These are phyloP conservation scores for Mustela erminea DNA, from an alignment of 2,797 vertebrate genomes.

Conservation along the genomic window DNA sequence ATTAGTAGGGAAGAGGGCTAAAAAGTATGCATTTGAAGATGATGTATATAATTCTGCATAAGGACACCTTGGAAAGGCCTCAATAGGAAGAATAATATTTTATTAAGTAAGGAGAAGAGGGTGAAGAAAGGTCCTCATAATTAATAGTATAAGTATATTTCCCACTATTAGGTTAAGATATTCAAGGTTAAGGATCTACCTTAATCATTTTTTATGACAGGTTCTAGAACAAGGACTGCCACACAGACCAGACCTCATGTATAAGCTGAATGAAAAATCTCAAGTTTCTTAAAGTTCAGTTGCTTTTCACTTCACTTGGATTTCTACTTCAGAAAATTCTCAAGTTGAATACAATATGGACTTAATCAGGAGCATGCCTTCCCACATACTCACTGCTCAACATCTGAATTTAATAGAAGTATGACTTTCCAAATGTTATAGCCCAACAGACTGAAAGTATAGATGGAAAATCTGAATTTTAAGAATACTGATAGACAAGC, in stretches of 20 bases:
- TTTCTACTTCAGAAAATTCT: conserved; percentile 11
- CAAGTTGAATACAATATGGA: neutral
- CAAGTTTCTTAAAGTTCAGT: neutral
- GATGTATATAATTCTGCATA: neutral
- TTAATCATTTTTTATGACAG: neutral
- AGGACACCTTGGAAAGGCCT: neutral
- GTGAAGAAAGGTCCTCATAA: neutral
- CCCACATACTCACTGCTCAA: fast-evolving
- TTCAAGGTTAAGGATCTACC: neutral
- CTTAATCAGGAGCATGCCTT: neutral
- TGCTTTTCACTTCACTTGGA: neutral
- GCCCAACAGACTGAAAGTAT: neutral
- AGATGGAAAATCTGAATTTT: neutral
- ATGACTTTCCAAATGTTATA: neutral
- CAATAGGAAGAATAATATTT: neutral
- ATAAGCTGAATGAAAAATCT: neutral
- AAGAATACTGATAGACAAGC: neutral
- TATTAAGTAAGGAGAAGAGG: neutral
- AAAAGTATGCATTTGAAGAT: neutral
- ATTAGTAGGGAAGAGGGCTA: neutral
- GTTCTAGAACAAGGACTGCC: neutral
- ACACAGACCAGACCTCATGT: neutral
- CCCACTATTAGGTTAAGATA: neutral
- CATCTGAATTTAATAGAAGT: neutral
- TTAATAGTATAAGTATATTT: neutral